Conservation (phyloP, 2,797 vertebrate species). For the Micropoecilia bifurca region DNA sequence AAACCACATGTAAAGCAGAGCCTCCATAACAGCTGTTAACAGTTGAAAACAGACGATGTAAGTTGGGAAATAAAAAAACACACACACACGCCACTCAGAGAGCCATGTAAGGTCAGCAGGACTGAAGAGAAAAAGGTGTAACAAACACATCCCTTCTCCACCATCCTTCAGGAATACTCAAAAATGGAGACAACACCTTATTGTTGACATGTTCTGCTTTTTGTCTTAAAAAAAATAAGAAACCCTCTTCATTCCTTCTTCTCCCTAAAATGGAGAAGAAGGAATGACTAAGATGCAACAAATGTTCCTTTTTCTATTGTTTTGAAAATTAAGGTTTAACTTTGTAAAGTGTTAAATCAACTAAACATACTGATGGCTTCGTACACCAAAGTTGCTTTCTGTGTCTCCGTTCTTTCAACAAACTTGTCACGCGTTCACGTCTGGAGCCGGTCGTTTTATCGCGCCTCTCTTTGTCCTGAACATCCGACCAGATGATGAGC, state of each 20-base stretch:
- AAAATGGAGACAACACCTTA: neutral
- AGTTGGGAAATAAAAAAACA: neutral
- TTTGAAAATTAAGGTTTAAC: neutral
- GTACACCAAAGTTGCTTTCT: neutral
- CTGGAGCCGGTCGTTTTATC: neutral
- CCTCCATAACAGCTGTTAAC: neutral
- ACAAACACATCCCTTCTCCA: neutral
- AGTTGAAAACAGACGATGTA: neutral
- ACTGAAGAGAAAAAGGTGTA: neutral
- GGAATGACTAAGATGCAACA: neutral
- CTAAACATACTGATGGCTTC: neutral
- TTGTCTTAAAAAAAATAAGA: too few relatives aligned
- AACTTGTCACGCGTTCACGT: neutral
- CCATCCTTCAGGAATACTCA: neutral
- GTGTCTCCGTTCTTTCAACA: neutral
- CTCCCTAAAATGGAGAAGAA: neutral
- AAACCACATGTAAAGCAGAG: neutral
- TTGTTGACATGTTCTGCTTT: neutral
- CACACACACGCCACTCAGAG: neutral
- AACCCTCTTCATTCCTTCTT: too few relatives aligned
- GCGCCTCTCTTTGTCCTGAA: slow-evolving; percentile 9
- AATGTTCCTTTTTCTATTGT: neutral
- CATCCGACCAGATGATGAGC: neutral
- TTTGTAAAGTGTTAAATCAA: neutral
- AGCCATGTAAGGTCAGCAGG: neutral